Evolutionary conservation across 1,140 invertebrate species (phyloP), one percentile per base, ranked within the genome.

Genomic region (Sycophaga agraensis): DNA sequence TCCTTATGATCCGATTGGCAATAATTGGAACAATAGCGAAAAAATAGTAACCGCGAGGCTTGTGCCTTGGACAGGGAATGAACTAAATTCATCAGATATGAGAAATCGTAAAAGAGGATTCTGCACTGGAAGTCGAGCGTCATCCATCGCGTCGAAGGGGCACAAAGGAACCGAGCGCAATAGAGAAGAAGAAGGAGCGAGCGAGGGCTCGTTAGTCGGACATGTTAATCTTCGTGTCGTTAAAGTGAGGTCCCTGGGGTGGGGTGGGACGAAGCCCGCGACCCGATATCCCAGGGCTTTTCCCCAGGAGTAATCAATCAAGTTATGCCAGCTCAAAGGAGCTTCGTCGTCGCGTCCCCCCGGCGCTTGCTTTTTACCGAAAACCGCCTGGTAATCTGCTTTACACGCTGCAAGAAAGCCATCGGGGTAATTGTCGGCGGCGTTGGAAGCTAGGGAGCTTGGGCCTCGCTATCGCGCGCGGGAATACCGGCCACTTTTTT

Each of bases 221-320:
- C 66, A 70, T 70, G 68, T 65, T 70, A 70, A 70, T 70, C 66
- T 62, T 34, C 50, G 59, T 65, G 67, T 67, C 64, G 66, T 66
- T 66, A 66, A 67, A 62, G 31, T 26, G 34, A 43, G 4, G n/a
- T 39, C 45, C 22, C 22, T 51, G 24, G 22, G 54, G 42, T 12
- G 22, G 7, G 19, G 28, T 4, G 26, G 17, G 22, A 21, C 28
- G 48, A 2, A 26, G 2, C 24, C 4, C 51, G 46, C 46, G 46
- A 22, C 24, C 46, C 43, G 16, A 51, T 45, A 37, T 66, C 40
- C 53, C 63, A 17, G 9, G 22, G 21, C 45, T 39, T 39, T 58
- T 31, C 31, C 42, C 54, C 51, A 42, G 11, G 39, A n/a, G 59
- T 64, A 66, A 70, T 70, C 68, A 70, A 70, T 70, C 68, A 70